Conservation (phyloP, 2,113 vertebrate genomes). For the Tachysurus vachellii region DNA sequence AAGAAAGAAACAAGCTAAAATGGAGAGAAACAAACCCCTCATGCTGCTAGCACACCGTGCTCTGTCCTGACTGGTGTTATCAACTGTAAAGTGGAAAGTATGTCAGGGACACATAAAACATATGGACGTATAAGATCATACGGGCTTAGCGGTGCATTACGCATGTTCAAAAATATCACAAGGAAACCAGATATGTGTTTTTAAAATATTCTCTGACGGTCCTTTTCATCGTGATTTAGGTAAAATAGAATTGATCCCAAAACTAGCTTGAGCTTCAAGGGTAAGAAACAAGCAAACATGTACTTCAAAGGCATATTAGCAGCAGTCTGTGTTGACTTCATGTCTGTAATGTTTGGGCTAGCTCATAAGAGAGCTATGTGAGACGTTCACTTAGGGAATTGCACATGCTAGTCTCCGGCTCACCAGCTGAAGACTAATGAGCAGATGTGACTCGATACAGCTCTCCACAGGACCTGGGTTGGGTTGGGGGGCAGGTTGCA, state of each 20-base stretch:
- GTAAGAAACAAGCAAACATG: constrained; percentile 16
- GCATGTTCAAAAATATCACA: constrained; percentile 20
- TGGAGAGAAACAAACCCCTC: neutral
- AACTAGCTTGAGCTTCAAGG: constrained; percentile 9
- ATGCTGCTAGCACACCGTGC: constrained; percentile 1
- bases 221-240: constrained; percentile 11
- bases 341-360: constrained; percentile 30
- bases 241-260: neutral
- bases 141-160: constrained; percentile 55
- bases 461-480: constrained; percentile 26
- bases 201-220: constrained; percentile 24
- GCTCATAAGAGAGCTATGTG: constrained; percentile 14
- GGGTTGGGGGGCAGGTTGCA: constrained; percentile 45
- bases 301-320: constrained; percentile 16
- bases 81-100: constrained; percentile 60
- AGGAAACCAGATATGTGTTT: constrained; percentile 42
- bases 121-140: constrained; percentile 24
- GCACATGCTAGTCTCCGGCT: constrained; percentile 38
- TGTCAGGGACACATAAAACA: constrained; percentile 59
- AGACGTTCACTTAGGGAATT: constrained; percentile 26
- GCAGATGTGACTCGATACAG: constrained; percentile 43
- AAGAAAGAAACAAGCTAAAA: neutral
- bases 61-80: constrained; percentile 45
- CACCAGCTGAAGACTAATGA: constrained; percentile 45
- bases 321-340: constrained; percentile 5